phyloP scores from a whole-genome alignment of 2,888 invertebrate species.

The Amiota minor region DNA sequence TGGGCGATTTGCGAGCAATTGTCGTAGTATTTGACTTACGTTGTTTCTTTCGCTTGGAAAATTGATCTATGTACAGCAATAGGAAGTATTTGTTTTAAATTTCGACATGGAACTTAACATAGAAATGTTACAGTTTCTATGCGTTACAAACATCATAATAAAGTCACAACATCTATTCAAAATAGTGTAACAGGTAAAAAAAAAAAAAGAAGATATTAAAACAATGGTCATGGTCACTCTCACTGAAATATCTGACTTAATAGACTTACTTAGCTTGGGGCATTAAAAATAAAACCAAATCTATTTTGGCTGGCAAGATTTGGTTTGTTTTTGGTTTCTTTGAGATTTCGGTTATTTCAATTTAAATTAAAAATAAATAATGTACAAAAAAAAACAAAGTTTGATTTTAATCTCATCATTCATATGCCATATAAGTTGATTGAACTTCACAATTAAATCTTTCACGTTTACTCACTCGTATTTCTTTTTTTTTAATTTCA shows the following conservation, averaged over 20 bases:
- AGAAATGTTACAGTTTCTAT: too few relatives aligned
- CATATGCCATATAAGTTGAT: conserved; percentile 45
- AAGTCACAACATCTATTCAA: too few relatives aligned
- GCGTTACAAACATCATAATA: too few relatives aligned
- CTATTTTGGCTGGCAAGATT: conserved; percentile 4
- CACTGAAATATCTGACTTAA: conserved; percentile 54
- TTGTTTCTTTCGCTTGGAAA: conserved; percentile 69
- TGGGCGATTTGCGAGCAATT: conserved; percentile 65
- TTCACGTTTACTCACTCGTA: neutral
- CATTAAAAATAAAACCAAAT: conserved; percentile 44
- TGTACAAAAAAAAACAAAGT: neutral
- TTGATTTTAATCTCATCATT: conserved; percentile 44
- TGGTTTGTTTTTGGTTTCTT: conserved; percentile 16
- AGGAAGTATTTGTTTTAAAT: too few relatives aligned
- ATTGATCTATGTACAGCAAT: too few relatives aligned
- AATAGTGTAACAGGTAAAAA: conserved; percentile 24
- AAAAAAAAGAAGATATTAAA: conserved; percentile 10
- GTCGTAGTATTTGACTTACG: conserved; percentile 53
- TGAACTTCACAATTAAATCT: conserved; percentile 44
- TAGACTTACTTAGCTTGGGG: conserved; percentile 43
- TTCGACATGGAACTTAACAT: too few relatives aligned
- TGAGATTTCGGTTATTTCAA: conserved; percentile 5
- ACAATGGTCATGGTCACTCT: conserved; percentile 47
- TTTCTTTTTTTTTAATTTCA: too few relatives aligned
- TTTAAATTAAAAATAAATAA: conserved; percentile 5